A percentile compares a stretch with the other conserved stretches of the same genome.
Conservation (phyloP, 2,888 invertebrate genomes). For the Plebejus argus region DNA sequence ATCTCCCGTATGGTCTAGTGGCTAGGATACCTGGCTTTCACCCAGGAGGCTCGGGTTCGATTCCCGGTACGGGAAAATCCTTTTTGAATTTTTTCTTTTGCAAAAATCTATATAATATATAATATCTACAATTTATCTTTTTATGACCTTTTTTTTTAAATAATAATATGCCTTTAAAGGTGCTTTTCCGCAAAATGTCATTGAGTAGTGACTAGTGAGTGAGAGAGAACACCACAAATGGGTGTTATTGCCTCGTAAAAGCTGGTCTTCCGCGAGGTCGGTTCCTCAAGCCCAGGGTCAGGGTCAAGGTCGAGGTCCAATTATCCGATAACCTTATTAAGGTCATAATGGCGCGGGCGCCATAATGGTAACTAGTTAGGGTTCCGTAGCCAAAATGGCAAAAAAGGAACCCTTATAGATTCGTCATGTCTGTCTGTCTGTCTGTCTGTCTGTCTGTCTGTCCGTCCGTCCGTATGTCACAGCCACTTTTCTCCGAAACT, state of each 20-base stretch:
- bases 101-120: background rate
- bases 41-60: slow-evolving; percentile 88
- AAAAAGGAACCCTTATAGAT: no score
- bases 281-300: slow-evolving; percentile 1
- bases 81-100: background rate
- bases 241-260: slow-evolving; percentile 9
- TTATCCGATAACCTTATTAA: background rate
- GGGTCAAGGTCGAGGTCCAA: background rate
- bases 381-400: no score
- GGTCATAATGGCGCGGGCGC: background rate
- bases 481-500: no score
- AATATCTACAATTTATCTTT: background rate
- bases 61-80: slow-evolving; percentile 84
- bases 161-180: background rate
- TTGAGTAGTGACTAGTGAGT: no score
- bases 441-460: no score
- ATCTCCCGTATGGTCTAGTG: slow-evolving; percentile 84
- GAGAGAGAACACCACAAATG: background rate
- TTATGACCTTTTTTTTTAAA: background rate
- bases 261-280: slow-evolving; percentile 15
- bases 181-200: background rate
- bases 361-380: background rate
- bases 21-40: slow-evolving; percentile 87
- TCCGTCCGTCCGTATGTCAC: no score
- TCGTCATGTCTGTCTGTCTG: no score